Evolutionary conservation across 2,888 invertebrate species (phyloP).

Genomic region (Lithosia quadra): DNA sequence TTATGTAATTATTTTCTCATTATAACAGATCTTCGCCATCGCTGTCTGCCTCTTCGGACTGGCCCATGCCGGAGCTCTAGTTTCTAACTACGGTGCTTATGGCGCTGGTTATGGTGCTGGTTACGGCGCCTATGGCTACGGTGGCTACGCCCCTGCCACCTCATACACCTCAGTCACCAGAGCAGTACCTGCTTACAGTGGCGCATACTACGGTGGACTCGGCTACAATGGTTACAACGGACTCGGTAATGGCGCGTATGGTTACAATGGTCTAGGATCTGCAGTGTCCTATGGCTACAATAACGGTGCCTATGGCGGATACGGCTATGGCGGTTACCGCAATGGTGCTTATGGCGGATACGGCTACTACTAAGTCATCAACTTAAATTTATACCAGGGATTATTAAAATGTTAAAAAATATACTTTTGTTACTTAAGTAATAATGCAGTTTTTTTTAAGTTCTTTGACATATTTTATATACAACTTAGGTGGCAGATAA

Average conservation of each 20-base stretch:
- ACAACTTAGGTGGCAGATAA: no score
- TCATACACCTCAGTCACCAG: conserved; percentile 51
- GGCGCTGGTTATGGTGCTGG: conserved; percentile 24
- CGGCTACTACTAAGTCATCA: background rate
- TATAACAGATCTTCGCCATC: conserved; percentile 58
- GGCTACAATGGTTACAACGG: background rate
- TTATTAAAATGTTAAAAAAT: background rate
- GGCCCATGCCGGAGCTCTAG: conserved; percentile 47
- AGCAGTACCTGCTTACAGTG: conserved; percentile 40
- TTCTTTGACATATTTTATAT: no score
- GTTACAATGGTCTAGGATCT: conserved; percentile 13
- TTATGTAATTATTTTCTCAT: background rate
- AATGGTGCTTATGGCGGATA: conserved; percentile 24
- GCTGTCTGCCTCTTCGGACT: conserved; percentile 65
- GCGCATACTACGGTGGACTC: conserved; percentile 16
- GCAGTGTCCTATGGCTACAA: conserved; percentile 24
- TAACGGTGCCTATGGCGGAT: conserved; percentile 28
- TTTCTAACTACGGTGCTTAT: conserved; percentile 26
- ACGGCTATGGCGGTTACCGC: conserved; percentile 16
- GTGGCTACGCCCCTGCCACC: conserved; percentile 44
- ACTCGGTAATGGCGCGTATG: background rate
- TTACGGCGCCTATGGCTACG: conserved; percentile 26
- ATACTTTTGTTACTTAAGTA: background rate
- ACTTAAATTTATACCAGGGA: background rate
- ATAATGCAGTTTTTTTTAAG: background rate